phyloP scores from a whole-genome alignment of 2,113 vertebrate species.

The Fulica atra region DNA sequence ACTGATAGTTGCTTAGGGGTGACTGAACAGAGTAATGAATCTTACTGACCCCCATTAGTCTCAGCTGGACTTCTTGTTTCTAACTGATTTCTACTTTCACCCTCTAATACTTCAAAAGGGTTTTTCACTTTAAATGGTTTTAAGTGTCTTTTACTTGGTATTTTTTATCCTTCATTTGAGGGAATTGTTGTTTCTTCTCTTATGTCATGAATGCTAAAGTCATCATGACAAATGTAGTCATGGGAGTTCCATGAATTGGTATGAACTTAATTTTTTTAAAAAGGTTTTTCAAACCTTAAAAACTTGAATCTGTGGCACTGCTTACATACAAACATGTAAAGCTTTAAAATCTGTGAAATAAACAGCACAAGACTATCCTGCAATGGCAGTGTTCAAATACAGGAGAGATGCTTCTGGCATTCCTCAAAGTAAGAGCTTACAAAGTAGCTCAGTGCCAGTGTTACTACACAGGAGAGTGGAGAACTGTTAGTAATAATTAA shows the following conservation, averaged over 20 bases:
- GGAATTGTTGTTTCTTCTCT: conserved; percentile 1
- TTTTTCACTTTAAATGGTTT: background rate
- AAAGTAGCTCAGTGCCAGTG: background rate
- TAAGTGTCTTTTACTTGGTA: background rate
- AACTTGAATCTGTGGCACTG: background rate
- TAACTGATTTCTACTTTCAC: background rate
- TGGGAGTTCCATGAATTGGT: background rate
- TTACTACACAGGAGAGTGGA: background rate
- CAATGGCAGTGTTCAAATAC: background rate
- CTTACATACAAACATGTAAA: background rate
- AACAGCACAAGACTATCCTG: background rate
- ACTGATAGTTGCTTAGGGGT: background rate
- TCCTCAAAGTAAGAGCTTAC: background rate
- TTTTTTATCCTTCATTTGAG: background rate
- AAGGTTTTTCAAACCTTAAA: background rate
- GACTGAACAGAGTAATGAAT: background rate
- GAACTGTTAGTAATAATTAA: background rate
- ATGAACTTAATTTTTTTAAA: background rate
- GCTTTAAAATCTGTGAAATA: background rate
- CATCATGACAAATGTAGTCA: background rate
- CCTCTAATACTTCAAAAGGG: background rate
- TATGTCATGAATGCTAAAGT: background rate
- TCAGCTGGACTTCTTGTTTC: background rate
- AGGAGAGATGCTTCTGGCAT: background rate
- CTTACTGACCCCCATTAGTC: background rate